A percentile compares a stretch with the other conserved stretches of the same genome.
These are phyloP conservation scores for Sceloporus undulatus DNA, from an alignment of 2,113 vertebrate species.

Conservation along the genomic window DNA sequence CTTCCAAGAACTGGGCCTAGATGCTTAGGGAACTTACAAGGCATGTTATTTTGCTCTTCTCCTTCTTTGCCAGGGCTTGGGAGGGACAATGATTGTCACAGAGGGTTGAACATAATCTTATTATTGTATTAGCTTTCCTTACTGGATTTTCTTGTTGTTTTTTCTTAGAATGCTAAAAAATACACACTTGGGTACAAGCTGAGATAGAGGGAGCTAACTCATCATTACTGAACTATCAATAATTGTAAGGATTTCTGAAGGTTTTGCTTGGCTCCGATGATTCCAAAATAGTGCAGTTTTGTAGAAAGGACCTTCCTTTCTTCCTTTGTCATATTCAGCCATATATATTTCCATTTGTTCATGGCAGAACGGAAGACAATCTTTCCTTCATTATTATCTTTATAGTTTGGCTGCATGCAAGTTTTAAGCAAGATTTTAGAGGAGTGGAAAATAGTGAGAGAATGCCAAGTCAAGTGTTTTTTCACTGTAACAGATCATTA, in stretches of 20 bases:
- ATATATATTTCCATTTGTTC: background rate
- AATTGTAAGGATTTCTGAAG: constrained; percentile 55
- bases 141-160: background rate
- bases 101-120: background rate
- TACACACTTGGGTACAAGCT: background rate
- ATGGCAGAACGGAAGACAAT: background rate
- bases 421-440: background rate
- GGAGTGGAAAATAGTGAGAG: background rate
- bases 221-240: constrained; percentile 46
- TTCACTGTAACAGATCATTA: constrained; percentile 23
- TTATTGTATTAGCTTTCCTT: background rate
- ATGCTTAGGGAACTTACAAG: too few species aligned
- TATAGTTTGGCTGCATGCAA: background rate
- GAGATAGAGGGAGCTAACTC: background rate
- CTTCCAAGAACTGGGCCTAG: too few species aligned
- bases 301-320: background rate
- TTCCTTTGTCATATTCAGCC: background rate
- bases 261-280: constrained; percentile 38
- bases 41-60: too few species aligned
- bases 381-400: background rate
- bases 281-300: constrained; percentile 52
- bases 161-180: background rate
- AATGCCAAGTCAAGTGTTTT: constrained; percentile 29
- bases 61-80: background rate
- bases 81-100: background rate